These are phyloP conservation scores for Megalopta genalis DNA, from an alignment of 1,140 invertebrate species.

Conservation along the genomic window DNA sequence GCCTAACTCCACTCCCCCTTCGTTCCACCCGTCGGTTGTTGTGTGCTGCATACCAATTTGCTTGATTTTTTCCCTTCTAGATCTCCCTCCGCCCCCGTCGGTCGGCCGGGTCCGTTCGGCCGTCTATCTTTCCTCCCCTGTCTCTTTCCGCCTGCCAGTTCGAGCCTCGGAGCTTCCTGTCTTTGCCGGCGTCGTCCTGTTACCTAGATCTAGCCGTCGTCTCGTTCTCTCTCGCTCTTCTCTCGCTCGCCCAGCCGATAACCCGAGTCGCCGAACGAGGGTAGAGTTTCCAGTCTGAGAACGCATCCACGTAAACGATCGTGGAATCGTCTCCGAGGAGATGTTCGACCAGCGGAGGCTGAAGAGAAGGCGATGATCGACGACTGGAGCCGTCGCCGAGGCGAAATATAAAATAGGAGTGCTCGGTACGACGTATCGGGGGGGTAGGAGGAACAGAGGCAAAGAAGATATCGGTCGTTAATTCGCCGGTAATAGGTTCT, in stretches of 20 bases:
- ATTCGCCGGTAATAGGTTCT: constrained; percentile 22
- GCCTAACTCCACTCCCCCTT: constrained; percentile 73
- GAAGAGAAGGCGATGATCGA: neutral
- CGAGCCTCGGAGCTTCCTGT: constrained; percentile 32
- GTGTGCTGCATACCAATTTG: constrained; percentile 81
- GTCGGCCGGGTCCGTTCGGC: constrained; percentile 54
- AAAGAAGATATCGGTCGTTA: constrained; percentile 20
- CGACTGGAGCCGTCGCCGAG: neutral
- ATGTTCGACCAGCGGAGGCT: too few relatives aligned
- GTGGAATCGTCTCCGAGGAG: too few relatives aligned
- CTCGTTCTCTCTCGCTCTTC: too few relatives aligned
- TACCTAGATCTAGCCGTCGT: neutral
- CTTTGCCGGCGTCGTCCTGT: neutral
- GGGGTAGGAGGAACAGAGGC: neutral
- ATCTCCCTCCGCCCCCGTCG: constrained; percentile 38
- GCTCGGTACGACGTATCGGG: too few relatives aligned
- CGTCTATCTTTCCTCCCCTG: constrained; percentile 68
- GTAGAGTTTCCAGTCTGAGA: too few relatives aligned
- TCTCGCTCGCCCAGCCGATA: too few relatives aligned
- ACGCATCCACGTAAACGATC: too few relatives aligned
- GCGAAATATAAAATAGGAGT: neutral
- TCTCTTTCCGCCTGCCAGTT: constrained; percentile 31
- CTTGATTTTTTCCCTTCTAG: constrained; percentile 75
- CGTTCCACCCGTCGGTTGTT: constrained; percentile 75
- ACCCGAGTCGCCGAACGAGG: too few relatives aligned